Base-by-base conservation (phyloP, 2,888 invertebrate genomes). In the Hypomecis atomaria region DNA sequence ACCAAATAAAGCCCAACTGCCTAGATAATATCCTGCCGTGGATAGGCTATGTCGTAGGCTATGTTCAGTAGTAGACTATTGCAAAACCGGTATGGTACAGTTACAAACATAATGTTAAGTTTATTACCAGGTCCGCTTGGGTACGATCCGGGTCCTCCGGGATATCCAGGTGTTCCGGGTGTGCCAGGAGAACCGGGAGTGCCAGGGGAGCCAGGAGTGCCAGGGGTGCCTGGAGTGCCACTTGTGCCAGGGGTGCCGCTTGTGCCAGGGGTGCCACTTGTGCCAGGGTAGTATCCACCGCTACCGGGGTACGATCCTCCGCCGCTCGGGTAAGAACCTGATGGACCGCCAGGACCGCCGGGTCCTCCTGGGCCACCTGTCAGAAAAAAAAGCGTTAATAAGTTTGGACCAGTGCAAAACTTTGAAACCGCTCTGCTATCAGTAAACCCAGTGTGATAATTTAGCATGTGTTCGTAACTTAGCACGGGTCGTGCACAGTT, bases 201-300 rank as follows among this genome's bases (percentile, higher is more conserved):
- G 9, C 80, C 77, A 44, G 79, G 77, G 6, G 75, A 62, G 0
- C 75, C 73, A 3, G 81, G 79, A 9, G 37, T 23, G 70, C 47
- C 77, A 64, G 63, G 67, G 0, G 76, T 59, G 4, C 75, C 77
- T 5, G 76, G 68, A 85, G 91, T 76, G 64, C 75, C 77, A 5
- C 76, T 68, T 85, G 91, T 76, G 64, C 73, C 85, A 9, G 80
- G 78, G 10, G 62, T 63, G 10, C 75, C 77, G 5, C 76, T 68
- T 85, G 91, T 76, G 64, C 73, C 85, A 9, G 80, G 78, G 10
- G 62, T 63, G 10, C 78, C 78, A 50, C 72, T 76, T 38, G 66
- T 57, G 9, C 75, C 74, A 13, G 78, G 74, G 33, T 66, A 66
- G 43, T 57, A 52, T 5, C 67, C 37, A 10, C 75, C 74, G 73